Evolutionary conservation across 2,113 vertebrate genomes (phyloP).

Genomic region (Dryoscopus gambensis): DNA sequence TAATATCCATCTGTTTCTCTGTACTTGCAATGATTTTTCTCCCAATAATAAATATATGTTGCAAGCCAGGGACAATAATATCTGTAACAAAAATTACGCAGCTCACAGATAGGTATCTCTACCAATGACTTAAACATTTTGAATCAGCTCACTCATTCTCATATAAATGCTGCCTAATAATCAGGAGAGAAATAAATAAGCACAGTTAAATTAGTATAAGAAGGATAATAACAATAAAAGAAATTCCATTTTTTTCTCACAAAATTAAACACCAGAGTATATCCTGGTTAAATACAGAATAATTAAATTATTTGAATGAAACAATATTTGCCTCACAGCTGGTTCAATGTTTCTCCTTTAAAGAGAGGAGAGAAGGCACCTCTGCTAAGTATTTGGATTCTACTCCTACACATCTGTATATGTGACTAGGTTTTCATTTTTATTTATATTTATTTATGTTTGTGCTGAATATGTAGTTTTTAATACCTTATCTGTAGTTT

Average conservation of each 20-base stretch:
- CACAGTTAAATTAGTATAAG: not conserved
- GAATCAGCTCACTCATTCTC: not conserved
- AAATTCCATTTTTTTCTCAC: not conserved
- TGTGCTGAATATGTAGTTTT: not conserved
- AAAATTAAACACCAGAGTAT: not conserved
- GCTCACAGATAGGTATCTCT: not conserved
- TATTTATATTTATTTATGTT: not conserved
- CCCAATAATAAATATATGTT: not conserved
- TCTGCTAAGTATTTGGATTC: not conserved
- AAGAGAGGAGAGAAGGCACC: not conserved
- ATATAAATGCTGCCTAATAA: not conserved
- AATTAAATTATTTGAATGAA: not conserved
- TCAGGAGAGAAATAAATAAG: not conserved
- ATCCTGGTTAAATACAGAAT: not conserved
- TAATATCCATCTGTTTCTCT: not conserved
- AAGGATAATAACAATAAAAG: not conserved
- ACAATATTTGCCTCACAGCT: not conserved
- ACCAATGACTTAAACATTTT: not conserved
- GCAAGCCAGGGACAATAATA: not conserved
- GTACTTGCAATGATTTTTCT: not conserved
- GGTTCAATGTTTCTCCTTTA: conserved; percentile 1
- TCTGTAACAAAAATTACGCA: not conserved
- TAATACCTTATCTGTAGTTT: not conserved
- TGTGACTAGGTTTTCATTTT: not conserved
- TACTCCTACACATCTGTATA: not conserved